Percentiles rank a stretch among this genome's conserved stretches.
Conservation (phyloP, 35 echinoderm and acorn worm genomes). For the Hemicentrotus pulcherrimus region DNA sequence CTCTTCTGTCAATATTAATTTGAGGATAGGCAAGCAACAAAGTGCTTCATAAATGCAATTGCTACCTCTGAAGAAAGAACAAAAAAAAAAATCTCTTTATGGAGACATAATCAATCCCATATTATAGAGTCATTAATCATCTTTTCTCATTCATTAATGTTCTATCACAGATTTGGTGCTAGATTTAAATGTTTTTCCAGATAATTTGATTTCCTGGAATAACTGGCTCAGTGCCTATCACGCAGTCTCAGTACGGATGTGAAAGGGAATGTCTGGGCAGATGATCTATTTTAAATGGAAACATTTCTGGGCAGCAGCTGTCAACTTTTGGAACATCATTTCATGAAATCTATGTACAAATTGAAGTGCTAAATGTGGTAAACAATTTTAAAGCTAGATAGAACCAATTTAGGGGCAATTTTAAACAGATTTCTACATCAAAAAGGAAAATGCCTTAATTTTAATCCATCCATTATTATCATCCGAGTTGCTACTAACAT, state of each 20-base stretch:
- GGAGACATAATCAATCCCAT: background rate
- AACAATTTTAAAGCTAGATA: background rate
- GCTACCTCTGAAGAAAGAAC: background rate
- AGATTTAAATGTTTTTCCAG: background rate
- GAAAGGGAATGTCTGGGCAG: background rate
- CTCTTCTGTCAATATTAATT: constrained; percentile 13
- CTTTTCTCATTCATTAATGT: background rate
- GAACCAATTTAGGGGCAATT: too few relatives aligned
- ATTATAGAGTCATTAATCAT: background rate
- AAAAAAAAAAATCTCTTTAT: background rate
- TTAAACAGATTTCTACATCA: too few relatives aligned
- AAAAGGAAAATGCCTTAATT: too few relatives aligned
- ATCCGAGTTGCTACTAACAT: background rate
- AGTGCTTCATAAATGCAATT: background rate
- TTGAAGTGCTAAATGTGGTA: background rate
- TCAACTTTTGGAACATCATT: background rate
- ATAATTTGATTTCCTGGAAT: constrained; percentile 7
- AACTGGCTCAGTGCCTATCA: background rate
- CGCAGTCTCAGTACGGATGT: background rate
- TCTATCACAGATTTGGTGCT: background rate
- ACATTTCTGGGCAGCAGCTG: background rate
- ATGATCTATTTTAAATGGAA: background rate
- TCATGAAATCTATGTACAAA: background rate
- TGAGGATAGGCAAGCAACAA: background rate
- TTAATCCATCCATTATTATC: background rate